Conservation (phyloP, 2,888 invertebrate species). For the Leucoma salicis region DNA sequence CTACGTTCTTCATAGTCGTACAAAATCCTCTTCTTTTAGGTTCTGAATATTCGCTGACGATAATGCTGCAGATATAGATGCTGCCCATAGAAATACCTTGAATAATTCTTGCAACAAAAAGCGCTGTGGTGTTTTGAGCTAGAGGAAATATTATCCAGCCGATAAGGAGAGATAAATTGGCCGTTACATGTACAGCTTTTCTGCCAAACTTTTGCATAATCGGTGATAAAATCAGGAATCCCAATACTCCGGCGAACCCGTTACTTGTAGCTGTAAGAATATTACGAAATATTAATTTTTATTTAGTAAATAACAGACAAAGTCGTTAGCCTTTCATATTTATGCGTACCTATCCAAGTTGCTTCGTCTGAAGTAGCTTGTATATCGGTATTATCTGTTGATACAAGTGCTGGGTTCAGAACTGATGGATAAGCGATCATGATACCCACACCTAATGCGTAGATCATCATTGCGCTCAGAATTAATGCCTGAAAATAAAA, state of each 20-base stretch:
- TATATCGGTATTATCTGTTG: constrained; percentile 36
- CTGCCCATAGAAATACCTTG: background rate
- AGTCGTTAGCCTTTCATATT: constrained; percentile 40
- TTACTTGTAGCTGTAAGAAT: constrained; percentile 36
- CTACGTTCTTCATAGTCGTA: constrained; percentile 37
- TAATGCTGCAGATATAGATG: constrained; percentile 19
- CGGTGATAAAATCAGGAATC: constrained; percentile 38
- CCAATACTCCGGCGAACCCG: constrained; percentile 40
- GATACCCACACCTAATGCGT: constrained; percentile 32
- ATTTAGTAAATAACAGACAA: constrained; percentile 31
- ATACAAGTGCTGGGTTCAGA: constrained; percentile 39
- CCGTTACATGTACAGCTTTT: constrained; percentile 29
- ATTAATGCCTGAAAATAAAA: constrained; percentile 17
- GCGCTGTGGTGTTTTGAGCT: constrained; percentile 26
- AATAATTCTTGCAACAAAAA: constrained; percentile 29
- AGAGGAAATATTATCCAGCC: constrained; percentile 43
- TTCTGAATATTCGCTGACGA: constrained; percentile 43
- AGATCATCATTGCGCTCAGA: constrained; percentile 22
- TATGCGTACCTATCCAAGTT: constrained; percentile 47
- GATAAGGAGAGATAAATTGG: constrained; percentile 22
- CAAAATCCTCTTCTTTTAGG: constrained; percentile 46
- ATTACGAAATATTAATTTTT: background rate
- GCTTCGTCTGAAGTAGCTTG: constrained; percentile 38
- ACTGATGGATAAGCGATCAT: constrained; percentile 42
- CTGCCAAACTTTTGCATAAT: constrained; percentile 44